Conservation (phyloP, 2,888 invertebrate genomes). For the Dynastes hyllus region DNA sequence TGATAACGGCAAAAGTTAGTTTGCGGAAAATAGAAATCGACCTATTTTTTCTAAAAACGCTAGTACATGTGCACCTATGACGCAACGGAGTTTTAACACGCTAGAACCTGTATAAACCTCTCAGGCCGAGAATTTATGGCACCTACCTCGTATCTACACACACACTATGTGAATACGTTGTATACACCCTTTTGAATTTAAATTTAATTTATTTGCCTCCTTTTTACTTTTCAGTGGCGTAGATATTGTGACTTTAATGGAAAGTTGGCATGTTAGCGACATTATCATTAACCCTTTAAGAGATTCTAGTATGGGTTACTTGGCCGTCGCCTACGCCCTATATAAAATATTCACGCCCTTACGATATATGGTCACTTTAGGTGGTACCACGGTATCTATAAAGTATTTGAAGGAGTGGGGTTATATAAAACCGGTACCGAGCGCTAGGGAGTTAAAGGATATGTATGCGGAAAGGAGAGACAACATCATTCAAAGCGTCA, state of each 20-base stretch:
- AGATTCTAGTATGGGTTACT: constrained; percentile 88
- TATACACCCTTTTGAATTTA: neutral
- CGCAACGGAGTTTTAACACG: too few species aligned
- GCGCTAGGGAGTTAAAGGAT: constrained; percentile 76
- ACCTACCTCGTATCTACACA: too few species aligned
- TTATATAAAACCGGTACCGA: constrained; percentile 88
- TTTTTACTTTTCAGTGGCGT: constrained; percentile 83
- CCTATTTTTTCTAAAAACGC: too few species aligned
- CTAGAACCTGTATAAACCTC: too few species aligned
- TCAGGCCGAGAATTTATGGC: too few species aligned
- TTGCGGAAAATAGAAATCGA: too few species aligned
- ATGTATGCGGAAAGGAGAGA: constrained; percentile 78
- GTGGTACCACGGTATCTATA: constrained; percentile 90
- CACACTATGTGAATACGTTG: too few species aligned
- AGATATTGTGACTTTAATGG: constrained; percentile 87
- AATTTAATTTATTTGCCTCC: neutral
- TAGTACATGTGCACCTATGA: too few species aligned
- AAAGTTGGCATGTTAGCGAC: constrained; percentile 86
- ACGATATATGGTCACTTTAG: constrained; percentile 93
- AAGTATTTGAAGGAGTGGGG: constrained; percentile 86
- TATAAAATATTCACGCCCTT: constrained; percentile 95
- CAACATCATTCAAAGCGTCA: constrained; percentile 76
- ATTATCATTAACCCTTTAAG: constrained; percentile 83
- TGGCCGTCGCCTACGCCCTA: constrained; percentile 91
- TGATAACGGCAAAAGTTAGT: too few species aligned